These are phyloP conservation scores for Metaphire vulgaris DNA, from an alignment of 1,140 invertebrate genomes.

Conservation along the genomic window DNA sequence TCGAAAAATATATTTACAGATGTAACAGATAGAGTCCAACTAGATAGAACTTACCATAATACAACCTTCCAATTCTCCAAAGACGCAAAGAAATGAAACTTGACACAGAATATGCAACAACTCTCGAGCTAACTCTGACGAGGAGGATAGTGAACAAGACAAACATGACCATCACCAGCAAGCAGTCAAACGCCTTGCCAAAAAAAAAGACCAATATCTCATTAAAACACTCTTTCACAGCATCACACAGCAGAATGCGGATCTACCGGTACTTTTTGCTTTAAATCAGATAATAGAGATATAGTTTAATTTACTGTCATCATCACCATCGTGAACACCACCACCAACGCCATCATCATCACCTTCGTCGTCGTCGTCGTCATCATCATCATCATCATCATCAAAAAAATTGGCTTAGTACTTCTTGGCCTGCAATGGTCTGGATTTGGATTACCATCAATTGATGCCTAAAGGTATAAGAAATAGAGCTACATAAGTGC, in stretches of 20 bases:
- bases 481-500: too few relatives aligned
- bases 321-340: too few relatives aligned
- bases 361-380: too few relatives aligned
- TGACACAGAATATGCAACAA: background rate
- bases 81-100: background rate
- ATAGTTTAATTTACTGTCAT: background rate
- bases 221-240: background rate
- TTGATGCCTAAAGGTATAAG: too few relatives aligned
- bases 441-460: too few relatives aligned
- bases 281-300: background rate
- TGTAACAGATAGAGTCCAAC: too few relatives aligned
- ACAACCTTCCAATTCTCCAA: background rate
- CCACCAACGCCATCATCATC: too few relatives aligned
- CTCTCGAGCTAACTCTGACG: background rate
- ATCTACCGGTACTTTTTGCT: too few relatives aligned
- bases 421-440: too few relatives aligned
- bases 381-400: too few relatives aligned
- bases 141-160: background rate
- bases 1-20: too few relatives aligned
- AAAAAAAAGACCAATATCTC: background rate
- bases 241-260: background rate
- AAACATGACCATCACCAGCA: background rate
- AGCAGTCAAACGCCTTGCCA: background rate
- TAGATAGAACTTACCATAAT: background rate
- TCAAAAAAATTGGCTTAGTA: too few relatives aligned